Evolutionary conservation across 92 coral and sea anemone species (phyloP).

Genomic region (Heteractis magnifica): DNA sequence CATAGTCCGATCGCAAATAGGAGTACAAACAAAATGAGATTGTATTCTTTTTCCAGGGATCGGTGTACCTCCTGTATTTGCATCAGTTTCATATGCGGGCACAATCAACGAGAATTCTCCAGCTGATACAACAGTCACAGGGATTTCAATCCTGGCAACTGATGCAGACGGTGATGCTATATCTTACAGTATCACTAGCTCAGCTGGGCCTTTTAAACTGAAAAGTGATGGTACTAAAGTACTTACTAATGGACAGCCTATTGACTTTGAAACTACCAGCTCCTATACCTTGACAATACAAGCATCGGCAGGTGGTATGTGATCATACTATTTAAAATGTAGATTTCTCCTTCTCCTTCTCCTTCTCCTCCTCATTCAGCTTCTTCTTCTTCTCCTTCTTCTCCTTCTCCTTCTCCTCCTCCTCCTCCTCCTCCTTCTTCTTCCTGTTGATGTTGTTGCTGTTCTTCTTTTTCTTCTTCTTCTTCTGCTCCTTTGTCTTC

Average conservation of each 20-base stretch:
- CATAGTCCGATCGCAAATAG: no score
- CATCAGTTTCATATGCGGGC: slow-evolving; percentile 46
- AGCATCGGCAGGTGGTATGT: slow-evolving; percentile 52
- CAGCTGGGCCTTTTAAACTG: slow-evolving; percentile 62
- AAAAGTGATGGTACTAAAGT: slow-evolving; percentile 43
- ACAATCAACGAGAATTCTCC: slow-evolving; percentile 52
- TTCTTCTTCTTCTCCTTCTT: no score
- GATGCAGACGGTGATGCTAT: slow-evolving; percentile 52
- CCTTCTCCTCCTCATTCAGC: no score
- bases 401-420: no score
- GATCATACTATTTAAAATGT: no score
- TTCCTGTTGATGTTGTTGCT: no score
- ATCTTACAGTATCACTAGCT: slow-evolving; percentile 50
- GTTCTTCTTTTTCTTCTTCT: background rate
- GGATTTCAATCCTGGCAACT: slow-evolving; percentile 52
- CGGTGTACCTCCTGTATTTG: slow-evolving; percentile 56
- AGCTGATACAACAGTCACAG: slow-evolving; percentile 55
- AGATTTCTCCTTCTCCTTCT: no score
- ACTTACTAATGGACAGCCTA: slow-evolving; percentile 49
- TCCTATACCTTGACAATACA: slow-evolving; percentile 51
- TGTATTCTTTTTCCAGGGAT: background rate
- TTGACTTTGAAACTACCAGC: slow-evolving; percentile 52
- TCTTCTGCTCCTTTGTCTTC: background rate
- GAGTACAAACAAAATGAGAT: background rate
- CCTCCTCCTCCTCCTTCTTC: background rate